These are phyloP conservation scores for Linyphia triangularis DNA, from an alignment of 2,888 invertebrate genomes.

Conservation along the genomic window DNA sequence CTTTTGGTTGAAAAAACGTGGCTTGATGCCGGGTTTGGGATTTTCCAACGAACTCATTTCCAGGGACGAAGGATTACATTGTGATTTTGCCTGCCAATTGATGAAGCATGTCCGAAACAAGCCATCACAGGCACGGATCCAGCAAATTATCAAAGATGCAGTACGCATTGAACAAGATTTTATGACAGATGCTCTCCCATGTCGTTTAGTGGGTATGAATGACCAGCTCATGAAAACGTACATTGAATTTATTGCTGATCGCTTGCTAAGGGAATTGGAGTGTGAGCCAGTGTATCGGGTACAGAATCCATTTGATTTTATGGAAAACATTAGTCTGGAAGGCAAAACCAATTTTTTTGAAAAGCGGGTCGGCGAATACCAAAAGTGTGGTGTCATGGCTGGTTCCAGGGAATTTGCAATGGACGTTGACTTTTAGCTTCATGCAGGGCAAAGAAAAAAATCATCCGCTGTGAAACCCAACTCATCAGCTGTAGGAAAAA, in stretches of 20 bases:
- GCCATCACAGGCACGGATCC: constrained; percentile 87
- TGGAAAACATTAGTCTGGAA: constrained; percentile 98
- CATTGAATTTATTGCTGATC: constrained; percentile 99
- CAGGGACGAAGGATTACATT: constrained; percentile 98
- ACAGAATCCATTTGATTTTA: constrained; percentile 98
- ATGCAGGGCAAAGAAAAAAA: too few relatives aligned
- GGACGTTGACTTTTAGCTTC: constrained; percentile 94
- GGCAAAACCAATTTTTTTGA: constrained; percentile 99
- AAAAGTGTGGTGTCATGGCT: constrained; percentile 94
- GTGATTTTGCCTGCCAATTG: constrained; percentile 99
- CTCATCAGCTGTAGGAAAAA: too few relatives aligned
- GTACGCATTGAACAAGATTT: constrained; percentile 98
- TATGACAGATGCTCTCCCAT: constrained; percentile 96
- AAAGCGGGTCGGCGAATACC: constrained; percentile 98
- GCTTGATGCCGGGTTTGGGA: too few relatives aligned
- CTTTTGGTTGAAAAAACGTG: too few relatives aligned
- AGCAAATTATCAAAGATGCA: constrained; percentile 92
- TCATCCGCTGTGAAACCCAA: too few relatives aligned
- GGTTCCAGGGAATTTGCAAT: constrained; percentile 87
- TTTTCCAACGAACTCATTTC: too few relatives aligned
- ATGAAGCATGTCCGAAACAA: constrained; percentile 91
- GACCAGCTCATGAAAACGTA: constrained; percentile 95
- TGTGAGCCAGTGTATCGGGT: constrained; percentile 94
- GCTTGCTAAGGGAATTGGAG: constrained; percentile 91
- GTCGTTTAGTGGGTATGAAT: constrained; percentile 98